phyloP scores from a whole-genome alignment of 2,888 invertebrate genomes.

The Drosophila cognata region DNA sequence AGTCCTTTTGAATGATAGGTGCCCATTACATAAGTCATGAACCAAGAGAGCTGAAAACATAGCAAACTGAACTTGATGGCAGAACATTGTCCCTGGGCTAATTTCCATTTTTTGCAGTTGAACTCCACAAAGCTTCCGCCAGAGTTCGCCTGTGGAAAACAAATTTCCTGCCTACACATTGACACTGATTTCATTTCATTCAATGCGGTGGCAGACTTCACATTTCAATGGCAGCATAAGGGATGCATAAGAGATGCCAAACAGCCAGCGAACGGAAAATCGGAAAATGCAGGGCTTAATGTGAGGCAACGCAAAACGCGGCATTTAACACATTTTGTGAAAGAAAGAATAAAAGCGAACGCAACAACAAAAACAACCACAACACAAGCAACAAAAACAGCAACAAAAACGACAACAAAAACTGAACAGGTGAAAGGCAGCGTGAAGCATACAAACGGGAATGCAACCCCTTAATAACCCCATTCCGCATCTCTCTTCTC shows the following conservation, averaged over 20 bases:
- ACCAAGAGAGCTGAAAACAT: background rate
- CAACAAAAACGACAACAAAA: slow-evolving; percentile 19
- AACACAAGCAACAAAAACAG: slow-evolving; percentile 21
- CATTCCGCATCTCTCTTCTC: background rate
- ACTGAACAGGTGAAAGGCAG: slow-evolving; percentile 21
- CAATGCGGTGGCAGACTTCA: slow-evolving; percentile 29
- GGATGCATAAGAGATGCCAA: slow-evolving; percentile 54
- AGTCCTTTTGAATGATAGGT: background rate
- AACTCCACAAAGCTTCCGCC: slow-evolving; percentile 10
- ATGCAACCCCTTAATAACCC: background rate
- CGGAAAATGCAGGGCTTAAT: slow-evolving; percentile 51
- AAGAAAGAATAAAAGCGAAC: slow-evolving; percentile 46
- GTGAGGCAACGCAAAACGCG: slow-evolving; percentile 75
- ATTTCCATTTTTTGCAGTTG: slow-evolving; percentile 30
- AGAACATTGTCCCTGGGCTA: slow-evolving; percentile 43
- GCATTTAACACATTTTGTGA: slow-evolving; percentile 76
- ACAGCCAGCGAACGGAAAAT: slow-evolving; percentile 30
- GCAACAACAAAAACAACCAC: slow-evolving; percentile 3
- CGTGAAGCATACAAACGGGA: slow-evolving; percentile 16
- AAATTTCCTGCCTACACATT: slow-evolving; percentile 76
- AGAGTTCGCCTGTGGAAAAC: slow-evolving; percentile 41
- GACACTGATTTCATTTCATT: slow-evolving; percentile 78
- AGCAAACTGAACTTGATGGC: slow-evolving; percentile 14
- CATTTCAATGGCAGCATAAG: slow-evolving; percentile 66
- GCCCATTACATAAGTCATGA: background rate